These are phyloP conservation scores for Drosophila sucinea DNA, from an alignment of 1,140 invertebrate genomes.

Conservation along the genomic window DNA sequence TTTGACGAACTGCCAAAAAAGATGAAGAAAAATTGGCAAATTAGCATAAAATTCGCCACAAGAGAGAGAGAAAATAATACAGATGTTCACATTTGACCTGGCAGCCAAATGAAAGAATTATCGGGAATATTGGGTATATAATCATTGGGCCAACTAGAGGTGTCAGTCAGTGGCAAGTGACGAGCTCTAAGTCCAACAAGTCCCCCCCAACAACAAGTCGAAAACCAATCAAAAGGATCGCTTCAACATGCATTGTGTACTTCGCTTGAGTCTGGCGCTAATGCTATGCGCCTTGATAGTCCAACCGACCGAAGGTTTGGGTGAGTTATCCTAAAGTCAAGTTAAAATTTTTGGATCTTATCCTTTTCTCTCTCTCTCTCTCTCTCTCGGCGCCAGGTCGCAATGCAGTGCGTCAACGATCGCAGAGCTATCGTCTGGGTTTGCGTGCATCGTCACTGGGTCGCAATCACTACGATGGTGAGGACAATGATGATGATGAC, in stretches of 20 bases:
- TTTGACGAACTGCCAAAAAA: constrained; percentile 41
- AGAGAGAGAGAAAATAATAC: constrained; percentile 3
- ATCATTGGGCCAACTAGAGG: constrained; percentile 37
- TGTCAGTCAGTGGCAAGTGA: constrained; percentile 73
- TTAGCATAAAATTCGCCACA: constrained; percentile 58
- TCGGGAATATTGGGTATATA: constrained; percentile 60
- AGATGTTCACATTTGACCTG: constrained; percentile 62
- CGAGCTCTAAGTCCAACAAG: constrained; percentile 65
- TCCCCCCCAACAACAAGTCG: constrained; percentile 1
- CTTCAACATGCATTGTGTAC: constrained; percentile 51
- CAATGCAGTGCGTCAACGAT: not conserved
- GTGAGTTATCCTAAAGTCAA: constrained; percentile 38
- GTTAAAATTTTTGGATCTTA: too few species aligned
- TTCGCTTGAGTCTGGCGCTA: constrained; percentile 56
- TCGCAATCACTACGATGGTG: not conserved
- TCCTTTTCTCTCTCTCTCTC: not conserved
- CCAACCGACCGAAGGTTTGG: constrained; percentile 29
- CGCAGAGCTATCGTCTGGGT: constrained; percentile 35
- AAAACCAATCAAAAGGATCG: not conserved
- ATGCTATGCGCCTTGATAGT: constrained; percentile 57
- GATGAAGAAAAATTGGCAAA: constrained; percentile 32
- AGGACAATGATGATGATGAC: constrained; percentile 37
- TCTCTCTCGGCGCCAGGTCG: constrained; percentile 22
- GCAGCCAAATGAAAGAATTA: constrained; percentile 25
- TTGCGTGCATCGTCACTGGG: constrained; percentile 17